A percentile compares a stretch with the other conserved stretches of the same genome.
Evolutionary conservation across 2,888 invertebrate species (phyloP).

Genomic region (Polydrusus pterygomalis): DNA sequence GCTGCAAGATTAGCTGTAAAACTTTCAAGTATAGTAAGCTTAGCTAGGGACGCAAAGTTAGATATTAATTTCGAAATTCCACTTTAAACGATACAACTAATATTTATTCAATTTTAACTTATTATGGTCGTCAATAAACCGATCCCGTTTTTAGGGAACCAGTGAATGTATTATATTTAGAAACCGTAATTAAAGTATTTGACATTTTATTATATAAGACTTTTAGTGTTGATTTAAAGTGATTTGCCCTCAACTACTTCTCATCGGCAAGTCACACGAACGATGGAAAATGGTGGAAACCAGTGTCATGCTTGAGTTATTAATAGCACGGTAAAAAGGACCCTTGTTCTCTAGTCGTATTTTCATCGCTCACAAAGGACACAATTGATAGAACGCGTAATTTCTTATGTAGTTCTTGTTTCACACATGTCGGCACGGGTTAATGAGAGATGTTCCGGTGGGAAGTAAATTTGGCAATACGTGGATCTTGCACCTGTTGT

Average conservation of each 20-base stretch:
- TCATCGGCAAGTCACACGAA: no score
- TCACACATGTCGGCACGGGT: no score
- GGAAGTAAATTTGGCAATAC: no score
- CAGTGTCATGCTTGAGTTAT: no score
- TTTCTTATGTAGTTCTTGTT: no score
- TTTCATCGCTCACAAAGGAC: no score
- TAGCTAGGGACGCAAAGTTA: constrained; percentile 85
- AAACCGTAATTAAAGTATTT: not conserved
- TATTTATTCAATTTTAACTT: constrained; percentile 20
- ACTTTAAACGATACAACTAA: constrained; percentile 58
- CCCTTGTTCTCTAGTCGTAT: no score
- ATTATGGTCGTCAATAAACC: not conserved
- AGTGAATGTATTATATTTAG: constrained; percentile 15
- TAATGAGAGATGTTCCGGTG: no score
- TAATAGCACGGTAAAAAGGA: no score
- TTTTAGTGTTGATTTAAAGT: not conserved
- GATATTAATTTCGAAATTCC: constrained; percentile 86
- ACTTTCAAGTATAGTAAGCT: constrained; percentile 83
- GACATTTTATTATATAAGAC: not conserved
- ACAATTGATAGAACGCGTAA: no score
- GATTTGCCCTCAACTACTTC: not conserved
- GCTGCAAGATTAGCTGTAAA: constrained; percentile 87
- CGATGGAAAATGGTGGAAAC: no score
- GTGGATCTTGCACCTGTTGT: no score
- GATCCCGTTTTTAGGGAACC: not conserved